phyloP scores from a whole-genome alignment of 2,888 invertebrate species.

The Trilocha varians region DNA sequence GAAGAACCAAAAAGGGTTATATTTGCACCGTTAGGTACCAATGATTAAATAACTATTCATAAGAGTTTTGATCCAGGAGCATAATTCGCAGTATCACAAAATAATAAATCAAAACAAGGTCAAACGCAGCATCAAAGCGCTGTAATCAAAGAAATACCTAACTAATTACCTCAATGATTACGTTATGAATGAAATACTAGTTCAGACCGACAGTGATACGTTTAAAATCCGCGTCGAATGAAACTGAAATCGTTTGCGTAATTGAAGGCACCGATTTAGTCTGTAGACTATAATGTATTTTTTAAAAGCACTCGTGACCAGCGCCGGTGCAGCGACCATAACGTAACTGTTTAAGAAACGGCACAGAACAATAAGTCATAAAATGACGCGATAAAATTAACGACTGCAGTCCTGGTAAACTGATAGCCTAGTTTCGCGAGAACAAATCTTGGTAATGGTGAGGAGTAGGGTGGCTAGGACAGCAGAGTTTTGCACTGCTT shows the following conservation, averaged over 20 bases:
- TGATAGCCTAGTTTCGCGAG: constrained; percentile 52
- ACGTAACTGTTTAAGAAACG: constrained; percentile 31
- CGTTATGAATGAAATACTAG: neutral
- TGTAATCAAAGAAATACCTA: neutral
- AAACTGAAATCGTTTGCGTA: constrained; percentile 8
- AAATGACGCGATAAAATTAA: constrained; percentile 56
- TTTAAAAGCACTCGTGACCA: constrained; percentile 27
- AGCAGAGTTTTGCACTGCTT: no score
- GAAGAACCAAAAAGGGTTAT: no score
- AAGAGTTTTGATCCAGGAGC: no score
- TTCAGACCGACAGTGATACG: neutral
- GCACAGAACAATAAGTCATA: constrained; percentile 56
- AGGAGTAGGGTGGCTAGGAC: no score
- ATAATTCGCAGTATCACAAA: no score
- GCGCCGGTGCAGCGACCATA: neutral
- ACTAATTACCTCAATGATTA: constrained; percentile 1
- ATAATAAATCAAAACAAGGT: neutral
- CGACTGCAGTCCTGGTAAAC: constrained; percentile 43
- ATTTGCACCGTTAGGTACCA: no score
- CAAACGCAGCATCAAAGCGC: neutral
- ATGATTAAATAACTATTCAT: no score
- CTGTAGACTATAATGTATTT: constrained; percentile 13
- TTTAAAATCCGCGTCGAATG: constrained; percentile 1
- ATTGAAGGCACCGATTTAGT: constrained; percentile 15
- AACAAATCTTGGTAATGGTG: neutral